A percentile compares a stretch with the other conserved stretches of the same genome.
Conservation (phyloP, 92 coral and sea anemone species). For the Phenganax stokvisi region DNA sequence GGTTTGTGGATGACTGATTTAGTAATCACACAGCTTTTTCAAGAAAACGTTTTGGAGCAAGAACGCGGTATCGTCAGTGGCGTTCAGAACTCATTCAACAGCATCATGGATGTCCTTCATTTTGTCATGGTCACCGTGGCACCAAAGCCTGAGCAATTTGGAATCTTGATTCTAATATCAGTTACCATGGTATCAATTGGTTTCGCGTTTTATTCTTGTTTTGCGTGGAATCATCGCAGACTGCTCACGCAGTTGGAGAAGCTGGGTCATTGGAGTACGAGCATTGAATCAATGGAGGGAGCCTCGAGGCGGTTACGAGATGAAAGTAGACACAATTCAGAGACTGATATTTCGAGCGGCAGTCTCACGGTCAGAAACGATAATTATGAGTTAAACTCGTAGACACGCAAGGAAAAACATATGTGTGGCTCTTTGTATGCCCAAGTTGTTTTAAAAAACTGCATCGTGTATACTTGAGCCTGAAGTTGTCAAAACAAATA, state of each 20-base stretch:
- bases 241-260: constrained; percentile 82
- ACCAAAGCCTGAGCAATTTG: constrained; percentile 79
- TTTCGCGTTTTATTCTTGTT: constrained; percentile 66
- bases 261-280: constrained; percentile 42
- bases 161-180: constrained; percentile 67
- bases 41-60: constrained; percentile 71
- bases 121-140: constrained; percentile 62
- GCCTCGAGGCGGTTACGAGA: constrained; percentile 15
- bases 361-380: constrained; percentile 1
- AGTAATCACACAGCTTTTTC: constrained; percentile 73
- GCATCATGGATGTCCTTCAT: constrained; percentile 59
- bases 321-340: constrained; percentile 28
- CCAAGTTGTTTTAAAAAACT: no score
- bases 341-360: background rate
- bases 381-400: background rate
- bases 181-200: constrained; percentile 73
- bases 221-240: constrained; percentile 75
- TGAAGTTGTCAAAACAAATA: no score
- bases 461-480: no score
- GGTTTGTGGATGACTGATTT: constrained; percentile 93
- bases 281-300: constrained; percentile 41
- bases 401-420: no score
- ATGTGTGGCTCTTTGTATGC: no score
- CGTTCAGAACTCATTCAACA: constrained; percentile 77
- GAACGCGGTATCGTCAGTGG: constrained; percentile 97